Evolutionary conservation across 2,113 vertebrate genomes (phyloP).

Genomic region (Benitochromis conjunctus): DNA sequence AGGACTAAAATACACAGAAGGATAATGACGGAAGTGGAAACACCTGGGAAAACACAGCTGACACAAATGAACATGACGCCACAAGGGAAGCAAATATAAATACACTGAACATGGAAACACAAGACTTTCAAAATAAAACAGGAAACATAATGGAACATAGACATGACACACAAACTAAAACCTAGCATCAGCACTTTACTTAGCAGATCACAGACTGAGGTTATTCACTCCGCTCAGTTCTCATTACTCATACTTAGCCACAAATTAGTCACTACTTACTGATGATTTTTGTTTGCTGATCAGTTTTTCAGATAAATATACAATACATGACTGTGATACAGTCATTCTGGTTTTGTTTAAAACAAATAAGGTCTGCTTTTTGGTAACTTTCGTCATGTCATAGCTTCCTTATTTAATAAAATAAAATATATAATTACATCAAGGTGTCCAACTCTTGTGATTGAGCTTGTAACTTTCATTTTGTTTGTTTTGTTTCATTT

Average conservation of each 20-base stretch:
- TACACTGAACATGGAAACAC: neutral
- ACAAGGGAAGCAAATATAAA: neutral
- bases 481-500: neutral
- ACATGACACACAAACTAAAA: neutral
- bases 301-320: neutral
- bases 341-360: neutral
- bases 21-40: neutral
- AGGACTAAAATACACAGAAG: neutral
- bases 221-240: neutral
- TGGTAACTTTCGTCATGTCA: neutral
- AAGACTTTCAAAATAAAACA: neutral
- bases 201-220: neutral
- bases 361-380: neutral
- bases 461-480: neutral
- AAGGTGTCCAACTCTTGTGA: fast-evolving
- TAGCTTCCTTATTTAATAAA: neutral
- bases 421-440: neutral
- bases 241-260: neutral
- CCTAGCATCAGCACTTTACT: neutral
- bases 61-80: neutral
- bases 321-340: neutral
- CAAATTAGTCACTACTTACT: neutral
- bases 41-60: neutral
- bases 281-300: neutral
- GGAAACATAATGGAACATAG: neutral